A percentile compares a stretch with the other conserved stretches of the same genome.
phyloP scores from a whole-genome alignment of 2,888 invertebrate genomes.

The Spisula subtruncata region DNA sequence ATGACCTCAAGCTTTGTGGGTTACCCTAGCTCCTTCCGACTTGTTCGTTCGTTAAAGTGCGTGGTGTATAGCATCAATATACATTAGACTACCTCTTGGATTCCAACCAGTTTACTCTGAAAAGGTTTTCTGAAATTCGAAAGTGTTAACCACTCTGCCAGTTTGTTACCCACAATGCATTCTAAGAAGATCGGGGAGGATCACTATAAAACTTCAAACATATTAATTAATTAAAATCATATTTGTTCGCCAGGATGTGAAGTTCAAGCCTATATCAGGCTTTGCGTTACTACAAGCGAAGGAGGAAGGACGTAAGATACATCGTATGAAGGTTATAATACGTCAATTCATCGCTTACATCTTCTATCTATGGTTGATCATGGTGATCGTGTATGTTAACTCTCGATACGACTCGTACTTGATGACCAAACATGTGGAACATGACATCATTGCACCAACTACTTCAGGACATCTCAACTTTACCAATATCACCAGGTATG shows the following conservation, averaged over 20 bases:
- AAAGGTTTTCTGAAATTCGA: no score
- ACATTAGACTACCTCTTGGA: no score
- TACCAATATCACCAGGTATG: slow-evolving; percentile 74
- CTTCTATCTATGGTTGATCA: slow-evolving; percentile 79
- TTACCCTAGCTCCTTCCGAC: no score
- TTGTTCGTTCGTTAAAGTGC: no score
- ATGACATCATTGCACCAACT: slow-evolving; percentile 67
- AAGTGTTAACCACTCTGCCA: no score
- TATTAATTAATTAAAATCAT: no score
- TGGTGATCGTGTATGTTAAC: slow-evolving; percentile 80
- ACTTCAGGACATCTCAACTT: slow-evolving; percentile 64
- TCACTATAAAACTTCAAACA: no score
- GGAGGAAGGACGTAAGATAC: slow-evolving; percentile 81
- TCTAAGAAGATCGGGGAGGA: no score
- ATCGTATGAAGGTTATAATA: slow-evolving; percentile 81
- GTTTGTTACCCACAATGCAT: no score
- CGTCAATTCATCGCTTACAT: slow-evolving; percentile 81
- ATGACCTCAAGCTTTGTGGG: no score
- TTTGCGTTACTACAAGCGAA: slow-evolving; percentile 84
- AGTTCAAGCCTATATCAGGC: slow-evolving; percentile 83
- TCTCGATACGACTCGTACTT: slow-evolving; percentile 73
- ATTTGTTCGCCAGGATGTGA: slow-evolving; percentile 77
- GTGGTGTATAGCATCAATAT: no score
- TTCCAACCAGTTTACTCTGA: no score
- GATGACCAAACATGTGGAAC: slow-evolving; percentile 72